Percentiles rank a stretch among this genome's conserved stretches.
Conservation (phyloP, 1,140 invertebrate species). For the Leucophenga varia region DNA sequence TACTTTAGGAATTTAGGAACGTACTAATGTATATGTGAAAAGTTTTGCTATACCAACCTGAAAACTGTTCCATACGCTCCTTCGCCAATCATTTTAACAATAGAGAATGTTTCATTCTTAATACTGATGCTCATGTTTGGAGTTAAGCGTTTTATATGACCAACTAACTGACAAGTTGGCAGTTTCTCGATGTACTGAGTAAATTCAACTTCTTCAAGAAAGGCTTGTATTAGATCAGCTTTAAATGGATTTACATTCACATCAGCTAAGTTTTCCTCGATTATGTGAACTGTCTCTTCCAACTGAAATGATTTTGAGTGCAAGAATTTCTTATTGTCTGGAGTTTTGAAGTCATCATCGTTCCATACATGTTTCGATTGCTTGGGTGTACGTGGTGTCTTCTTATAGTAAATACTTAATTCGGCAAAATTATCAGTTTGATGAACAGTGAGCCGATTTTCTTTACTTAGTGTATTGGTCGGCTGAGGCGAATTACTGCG, state of each 20-base stretch:
- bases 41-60: conserved; percentile 57
- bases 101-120: conserved; percentile 64
- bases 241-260: conserved; percentile 61
- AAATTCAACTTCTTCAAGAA: conserved; percentile 62
- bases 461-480: too few species aligned
- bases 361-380: conserved; percentile 32
- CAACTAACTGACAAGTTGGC: conserved; percentile 34
- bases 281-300: conserved; percentile 14
- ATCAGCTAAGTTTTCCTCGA: conserved; percentile 17
- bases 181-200: conserved; percentile 36
- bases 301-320: conserved; percentile 26
- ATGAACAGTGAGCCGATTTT: too few species aligned
- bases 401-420: conserved; percentile 43
- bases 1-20: too few species aligned
- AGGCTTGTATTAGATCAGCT: conserved; percentile 58
- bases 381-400: conserved; percentile 37
- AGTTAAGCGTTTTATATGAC: conserved; percentile 45
- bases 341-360: conserved; percentile 6
- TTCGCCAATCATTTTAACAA: conserved; percentile 73
- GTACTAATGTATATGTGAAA: too few species aligned
- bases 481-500: too few species aligned
- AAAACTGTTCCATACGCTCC: conserved; percentile 74
- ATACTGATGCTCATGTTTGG: conserved; percentile 50
- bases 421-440: conserved; percentile 20
- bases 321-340: conserved; percentile 9